These are phyloP conservation scores for Acestrorhynchus altus DNA, from an alignment of 2,797 vertebrate species.

Conservation along the genomic window DNA sequence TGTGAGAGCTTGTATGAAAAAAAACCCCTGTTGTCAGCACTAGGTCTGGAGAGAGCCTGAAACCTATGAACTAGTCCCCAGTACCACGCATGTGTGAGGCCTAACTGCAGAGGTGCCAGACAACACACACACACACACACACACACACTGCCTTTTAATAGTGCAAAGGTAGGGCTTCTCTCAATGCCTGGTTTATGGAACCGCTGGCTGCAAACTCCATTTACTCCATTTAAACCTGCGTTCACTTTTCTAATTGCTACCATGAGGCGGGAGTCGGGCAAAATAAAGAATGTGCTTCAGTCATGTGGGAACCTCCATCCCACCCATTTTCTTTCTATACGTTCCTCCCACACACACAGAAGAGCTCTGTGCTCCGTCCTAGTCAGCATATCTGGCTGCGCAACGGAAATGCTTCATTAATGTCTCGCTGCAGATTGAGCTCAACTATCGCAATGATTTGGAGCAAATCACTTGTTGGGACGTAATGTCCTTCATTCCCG, in stretches of 20 bases:
- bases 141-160: neutral
- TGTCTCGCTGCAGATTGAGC: neutral
- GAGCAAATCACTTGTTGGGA: neutral
- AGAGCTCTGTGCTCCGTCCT: neutral
- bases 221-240: slow-evolving; percentile 15
- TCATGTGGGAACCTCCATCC: slow-evolving; percentile 38
- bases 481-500: neutral
- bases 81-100: slow-evolving; percentile 14
- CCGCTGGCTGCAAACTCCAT: neutral
- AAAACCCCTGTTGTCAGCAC: slow-evolving; percentile 44
- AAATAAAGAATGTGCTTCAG: slow-evolving; percentile 42
- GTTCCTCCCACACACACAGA: slow-evolving; percentile 34
- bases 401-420: slow-evolving; percentile 18
- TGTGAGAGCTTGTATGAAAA: too few relatives aligned
- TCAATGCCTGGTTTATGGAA: slow-evolving; percentile 19
- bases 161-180: slow-evolving; percentile 6
- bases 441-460: neutral
- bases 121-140: slow-evolving; percentile 27
- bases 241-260: slow-evolving; percentile 52
- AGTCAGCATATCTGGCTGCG: neutral
- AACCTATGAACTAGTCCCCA: slow-evolving; percentile 8
- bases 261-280: slow-evolving; percentile 45
- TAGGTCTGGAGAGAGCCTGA: slow-evolving; percentile 12
- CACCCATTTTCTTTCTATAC: slow-evolving; percentile 9
- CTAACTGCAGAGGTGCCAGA: slow-evolving; percentile 33